Conservation (phyloP, 2,888 invertebrate genomes). For the Tiphia femorata region DNA sequence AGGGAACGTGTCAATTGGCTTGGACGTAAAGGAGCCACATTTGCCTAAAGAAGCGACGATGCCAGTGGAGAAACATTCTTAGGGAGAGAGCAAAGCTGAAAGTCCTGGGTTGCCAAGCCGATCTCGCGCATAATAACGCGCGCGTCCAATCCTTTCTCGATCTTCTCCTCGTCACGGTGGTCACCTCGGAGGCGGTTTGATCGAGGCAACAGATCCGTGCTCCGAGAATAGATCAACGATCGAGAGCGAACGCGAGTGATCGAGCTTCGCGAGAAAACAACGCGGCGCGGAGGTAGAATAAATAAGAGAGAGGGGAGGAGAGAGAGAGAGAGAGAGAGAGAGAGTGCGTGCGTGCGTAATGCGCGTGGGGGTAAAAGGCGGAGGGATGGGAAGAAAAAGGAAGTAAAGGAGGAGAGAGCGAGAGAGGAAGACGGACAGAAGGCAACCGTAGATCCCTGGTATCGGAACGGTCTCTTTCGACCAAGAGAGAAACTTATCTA, state of each 20-base stretch:
- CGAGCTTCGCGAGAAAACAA: slow-evolving; percentile 25
- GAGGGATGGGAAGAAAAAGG: background rate
- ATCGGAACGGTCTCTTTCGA: slow-evolving; percentile 33
- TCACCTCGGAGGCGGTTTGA: slow-evolving; percentile 12
- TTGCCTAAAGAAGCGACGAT: background rate
- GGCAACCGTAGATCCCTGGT: slow-evolving; percentile 30
- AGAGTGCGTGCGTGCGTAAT: background rate
- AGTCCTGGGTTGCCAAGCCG: no score
- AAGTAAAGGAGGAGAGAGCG: slow-evolving; percentile 25
- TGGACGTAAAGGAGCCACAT: no score
- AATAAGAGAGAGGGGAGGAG: background rate
- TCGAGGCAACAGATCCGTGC: slow-evolving; percentile 18
- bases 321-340: slow-evolving; percentile 3
- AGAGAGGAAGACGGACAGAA: slow-evolving; percentile 26
- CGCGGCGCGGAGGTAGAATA: no score
- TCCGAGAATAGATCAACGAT: slow-evolving; percentile 45
- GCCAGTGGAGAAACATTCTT: background rate
- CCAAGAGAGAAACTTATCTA: slow-evolving; percentile 43
- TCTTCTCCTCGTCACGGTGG: background rate
- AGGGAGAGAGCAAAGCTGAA: background rate
- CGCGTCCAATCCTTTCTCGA: background rate
- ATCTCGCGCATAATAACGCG: background rate
- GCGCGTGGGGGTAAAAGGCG: no score
- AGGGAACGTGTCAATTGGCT: no score
- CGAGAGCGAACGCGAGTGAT: no score